Evolutionary conservation across 1,140 invertebrate genomes (phyloP), one percentile per base, ranked within the genome.

Genomic region (Melitaea cinxia): DNA sequence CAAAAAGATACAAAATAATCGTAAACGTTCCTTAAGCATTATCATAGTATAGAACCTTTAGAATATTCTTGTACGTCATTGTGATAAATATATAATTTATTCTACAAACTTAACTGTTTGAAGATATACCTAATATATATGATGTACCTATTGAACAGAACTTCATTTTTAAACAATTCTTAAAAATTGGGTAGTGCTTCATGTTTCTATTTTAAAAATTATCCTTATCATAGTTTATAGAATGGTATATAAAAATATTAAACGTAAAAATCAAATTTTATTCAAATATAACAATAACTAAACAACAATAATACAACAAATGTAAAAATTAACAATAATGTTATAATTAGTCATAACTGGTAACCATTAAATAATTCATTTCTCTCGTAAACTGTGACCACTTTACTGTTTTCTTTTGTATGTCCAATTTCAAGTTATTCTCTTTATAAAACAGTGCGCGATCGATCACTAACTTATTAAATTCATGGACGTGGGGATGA

Each of bases 401-500:
- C 37, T 79, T 77, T 0, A 90, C 78, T 12, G 77, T 83, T 66
- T 82, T 89, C 73, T 92, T 91, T 21, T 85, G 66, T 63, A 92
- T 89, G 54, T 92, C 87, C 15, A 96, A 91, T 68, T 91, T 92
- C 50, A 95, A 83, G 39, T 93, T 92, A 5, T 92, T 91, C 19
- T 92, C 81, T 73, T 93, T 91, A 71, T 94, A 94, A 59, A 95
- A 93, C 12, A 95, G 77, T 78, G 94, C 95, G 73, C 93, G 94
- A 55, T 90, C 82, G 5, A 95, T 92, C 69, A 96, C 91, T 54
- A 93, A 91, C 65, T 93, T 93, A 83, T 97, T 97, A 23, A 94
- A 94, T 59, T 94, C 92, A 72, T 96, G 94, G 5, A 97, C 94
- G 70, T 95, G 87, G 4, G 95, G 94, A 92, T 96, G 93, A 23